Base-by-base conservation (phyloP, 1,140 invertebrate genomes). In the Hormaphis cornu region DNA sequence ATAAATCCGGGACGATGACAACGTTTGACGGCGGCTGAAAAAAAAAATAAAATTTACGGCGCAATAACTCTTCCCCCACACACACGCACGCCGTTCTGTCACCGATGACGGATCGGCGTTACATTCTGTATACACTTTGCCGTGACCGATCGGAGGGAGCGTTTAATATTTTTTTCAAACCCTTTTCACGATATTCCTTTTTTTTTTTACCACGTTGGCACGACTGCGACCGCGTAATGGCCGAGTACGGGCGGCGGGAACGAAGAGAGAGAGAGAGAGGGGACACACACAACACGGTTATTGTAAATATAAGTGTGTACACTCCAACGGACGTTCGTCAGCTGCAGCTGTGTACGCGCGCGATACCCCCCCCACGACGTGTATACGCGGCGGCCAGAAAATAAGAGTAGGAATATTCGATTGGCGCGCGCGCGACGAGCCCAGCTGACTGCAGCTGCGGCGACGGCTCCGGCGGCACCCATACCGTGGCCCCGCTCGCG, bases 391-490 rank as follows among this genome's bases (percentile, higher is more conserved):
- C n/a, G n/a, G n/a, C n/a, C n/a, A n/a, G n/a, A n/a, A n/a, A 9
- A 33, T 33, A 4, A 9, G 30, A 4, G 54, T 40, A 35, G 54
- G 35, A 10, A 58, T 35, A 1, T 58, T 33, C 54, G 54, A 40
- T 58, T 58, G 44, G 52, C 50, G 63, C 28, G 48, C 22, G 24
- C 6, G 33, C 6, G 16, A 52, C 24, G 20, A 50, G 10, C 24
- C 37, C 69, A 73, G 73, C 75, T 72, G 74, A 73, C 74, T 73
- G 74, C 75, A 66, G 75, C 73, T 73, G 74, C 75, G 72, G 70
- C 73, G 71, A n/a, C 52, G 22, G 54, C 33, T n/a, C 26, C 72
- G 10, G 33, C 44, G 40, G 10, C 70, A 66, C 52, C 42, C 42
- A 59, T 59, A 61, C 44, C 52, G 69, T 24, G 48, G 70, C 70